These are phyloP conservation scores for Panagrolaimus sp. DNA, from an alignment of 1,140 invertebrate genomes.

Conservation along the genomic window DNA sequence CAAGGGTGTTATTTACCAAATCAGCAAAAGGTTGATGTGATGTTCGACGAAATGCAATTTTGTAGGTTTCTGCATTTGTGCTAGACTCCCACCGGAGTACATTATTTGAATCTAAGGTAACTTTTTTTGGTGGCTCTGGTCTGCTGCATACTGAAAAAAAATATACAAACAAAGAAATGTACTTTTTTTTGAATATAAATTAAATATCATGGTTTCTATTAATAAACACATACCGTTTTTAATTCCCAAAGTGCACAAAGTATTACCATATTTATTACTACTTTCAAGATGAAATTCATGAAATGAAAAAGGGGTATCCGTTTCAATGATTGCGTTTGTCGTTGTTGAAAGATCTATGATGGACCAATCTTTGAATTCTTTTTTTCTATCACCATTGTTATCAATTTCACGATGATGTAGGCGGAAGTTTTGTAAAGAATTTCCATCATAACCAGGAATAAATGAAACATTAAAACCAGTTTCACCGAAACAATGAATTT, in stretches of 20 bases:
- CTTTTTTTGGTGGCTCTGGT: not conserved
- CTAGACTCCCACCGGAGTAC: conserved; percentile 1
- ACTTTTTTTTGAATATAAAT: not conserved
- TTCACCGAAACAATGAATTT: conserved; percentile 35
- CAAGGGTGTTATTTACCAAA: not conserved
- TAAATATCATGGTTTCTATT: not conserved
- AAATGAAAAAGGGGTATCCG: conserved; percentile 11
- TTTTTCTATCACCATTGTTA: not conserved
- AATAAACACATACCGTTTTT: conserved; percentile 3
- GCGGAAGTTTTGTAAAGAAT: conserved; percentile 28
- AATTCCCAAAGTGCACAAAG: not conserved
- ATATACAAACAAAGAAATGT: not conserved
- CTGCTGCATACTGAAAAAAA: conserved; percentile 14
- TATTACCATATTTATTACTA: not conserved
- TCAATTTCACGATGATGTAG: conserved; percentile 7
- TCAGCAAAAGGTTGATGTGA: conserved; percentile 2
- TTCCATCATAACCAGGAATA: conserved; percentile 47
- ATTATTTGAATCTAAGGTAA: conserved; percentile 8
- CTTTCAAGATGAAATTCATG: not conserved
- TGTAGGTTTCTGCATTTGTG: conserved; percentile 7
- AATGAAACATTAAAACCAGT: conserved; percentile 39
- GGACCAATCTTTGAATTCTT: not conserved
- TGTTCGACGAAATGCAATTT: conserved; percentile 5
- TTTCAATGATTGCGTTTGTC: not conserved
- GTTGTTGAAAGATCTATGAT: not conserved